These are phyloP conservation scores for Bruchidius siliquastri DNA, from an alignment of 2,888 invertebrate species.

Conservation along the genomic window DNA sequence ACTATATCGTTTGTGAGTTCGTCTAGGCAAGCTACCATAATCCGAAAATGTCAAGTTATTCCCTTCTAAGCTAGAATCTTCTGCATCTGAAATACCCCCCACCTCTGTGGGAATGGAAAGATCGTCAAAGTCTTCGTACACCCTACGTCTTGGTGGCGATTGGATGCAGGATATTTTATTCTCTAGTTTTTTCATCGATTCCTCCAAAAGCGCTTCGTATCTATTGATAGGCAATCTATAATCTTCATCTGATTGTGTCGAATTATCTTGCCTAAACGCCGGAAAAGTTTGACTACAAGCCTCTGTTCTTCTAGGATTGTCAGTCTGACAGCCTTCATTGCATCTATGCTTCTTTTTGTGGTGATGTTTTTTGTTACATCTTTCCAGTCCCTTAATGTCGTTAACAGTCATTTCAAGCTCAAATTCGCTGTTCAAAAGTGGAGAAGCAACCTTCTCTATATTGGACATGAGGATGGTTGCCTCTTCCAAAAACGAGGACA, in stretches of 20 bases:
- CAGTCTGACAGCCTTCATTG: constrained; percentile 3
- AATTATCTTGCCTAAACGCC: constrained; percentile 11
- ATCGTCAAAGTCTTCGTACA: constrained; percentile 12
- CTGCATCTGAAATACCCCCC: constrained; percentile 11
- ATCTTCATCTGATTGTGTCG: constrained; percentile 23
- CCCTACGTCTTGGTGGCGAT: neutral
- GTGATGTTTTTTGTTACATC: constrained; percentile 12
- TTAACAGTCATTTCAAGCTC: constrained; percentile 40
- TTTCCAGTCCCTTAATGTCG: constrained; percentile 27
- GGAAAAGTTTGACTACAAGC: constrained; percentile 28
- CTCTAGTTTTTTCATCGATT: constrained; percentile 41
- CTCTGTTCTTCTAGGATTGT: constrained; percentile 9
- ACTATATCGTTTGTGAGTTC: constrained; percentile 28
- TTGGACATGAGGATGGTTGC: constrained; percentile 44
- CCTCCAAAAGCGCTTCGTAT: constrained; percentile 40
- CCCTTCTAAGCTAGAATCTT: constrained; percentile 41
- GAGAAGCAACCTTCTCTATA: constrained; percentile 32
- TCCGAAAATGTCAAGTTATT: constrained; percentile 41
- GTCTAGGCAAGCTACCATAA: constrained; percentile 44
- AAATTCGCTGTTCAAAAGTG: constrained; percentile 28
- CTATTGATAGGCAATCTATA: constrained; percentile 37
- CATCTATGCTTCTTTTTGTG: constrained; percentile 7
- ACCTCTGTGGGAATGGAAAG: constrained; percentile 4
- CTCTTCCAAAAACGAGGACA: constrained; percentile 46
- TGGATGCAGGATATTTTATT: constrained; percentile 31